Evolutionary conservation across 2,888 invertebrate species (phyloP).

Genomic region (Sipha maydis): DNA sequence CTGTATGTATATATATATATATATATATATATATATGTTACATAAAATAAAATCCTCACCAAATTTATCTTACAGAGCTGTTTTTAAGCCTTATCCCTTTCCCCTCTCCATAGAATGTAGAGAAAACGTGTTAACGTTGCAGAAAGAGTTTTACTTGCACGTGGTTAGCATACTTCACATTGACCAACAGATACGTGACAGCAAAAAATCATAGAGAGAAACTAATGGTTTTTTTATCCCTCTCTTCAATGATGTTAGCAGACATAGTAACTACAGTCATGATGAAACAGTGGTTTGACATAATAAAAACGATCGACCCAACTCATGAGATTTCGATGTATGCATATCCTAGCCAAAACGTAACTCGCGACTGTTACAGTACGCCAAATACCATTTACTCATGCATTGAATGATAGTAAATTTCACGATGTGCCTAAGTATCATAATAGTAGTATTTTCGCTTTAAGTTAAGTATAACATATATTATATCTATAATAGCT

Average conservation of each 20-base stretch:
- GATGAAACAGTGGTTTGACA: constrained; percentile 47
- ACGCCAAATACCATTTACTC: constrained; percentile 15
- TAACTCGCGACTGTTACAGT: background rate
- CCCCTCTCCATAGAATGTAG: constrained; percentile 26
- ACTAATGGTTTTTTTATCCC: constrained; percentile 35
- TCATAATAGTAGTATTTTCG: constrained; percentile 27
- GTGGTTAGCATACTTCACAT: constrained; percentile 55
- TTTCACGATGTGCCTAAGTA: constrained; percentile 24
- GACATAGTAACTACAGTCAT: constrained; percentile 31
- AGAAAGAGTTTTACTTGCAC: constrained; percentile 52
- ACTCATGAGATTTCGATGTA: constrained; percentile 17
- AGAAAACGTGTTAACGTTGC: constrained; percentile 61
- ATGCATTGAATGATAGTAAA: background rate
- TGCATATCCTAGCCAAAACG: constrained; percentile 19
- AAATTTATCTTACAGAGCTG: constrained; percentile 46
- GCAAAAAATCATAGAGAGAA: constrained; percentile 56
- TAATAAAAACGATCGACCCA: constrained; percentile 47
- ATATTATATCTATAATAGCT: too few species aligned
- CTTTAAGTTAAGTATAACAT: constrained; percentile 16
- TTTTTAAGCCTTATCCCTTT: constrained; percentile 49
- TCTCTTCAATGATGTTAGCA: constrained; percentile 17
- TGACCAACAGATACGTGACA: constrained; percentile 55
- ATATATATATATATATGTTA: background rate
- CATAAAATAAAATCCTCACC: constrained; percentile 53
- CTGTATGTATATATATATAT: background rate